Percentiles rank a stretch among this genome's conserved stretches.
Evolutionary conservation across 2,113 vertebrate species (phyloP).

Genomic region (Rhinogobius similis): DNA sequence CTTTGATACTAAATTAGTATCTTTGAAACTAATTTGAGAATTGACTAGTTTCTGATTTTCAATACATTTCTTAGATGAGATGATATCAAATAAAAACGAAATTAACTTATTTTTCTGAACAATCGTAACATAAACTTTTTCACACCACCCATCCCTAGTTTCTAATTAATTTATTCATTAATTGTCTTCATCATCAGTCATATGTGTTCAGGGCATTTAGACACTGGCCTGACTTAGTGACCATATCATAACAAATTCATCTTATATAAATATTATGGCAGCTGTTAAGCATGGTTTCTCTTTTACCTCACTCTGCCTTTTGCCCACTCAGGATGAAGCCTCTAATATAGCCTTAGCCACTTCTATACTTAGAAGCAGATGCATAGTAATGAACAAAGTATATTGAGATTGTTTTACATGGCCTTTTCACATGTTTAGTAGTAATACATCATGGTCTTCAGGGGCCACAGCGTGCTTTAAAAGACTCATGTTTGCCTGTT

Average conservation of each 20-base stretch:
- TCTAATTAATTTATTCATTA: too few species aligned
- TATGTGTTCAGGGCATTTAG: neutral
- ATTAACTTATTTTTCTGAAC: too few species aligned
- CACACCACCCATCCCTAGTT: too few species aligned
- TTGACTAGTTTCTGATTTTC: too few species aligned
- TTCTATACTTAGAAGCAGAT: neutral
- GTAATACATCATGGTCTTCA: too few species aligned
- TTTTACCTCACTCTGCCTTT: neutral
- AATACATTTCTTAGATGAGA: too few species aligned
- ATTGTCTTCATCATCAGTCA: neutral
- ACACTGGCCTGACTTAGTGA: neutral
- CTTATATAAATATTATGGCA: neutral
- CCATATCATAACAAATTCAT: neutral
- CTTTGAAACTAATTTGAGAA: too few species aligned
- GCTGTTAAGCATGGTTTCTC: neutral
- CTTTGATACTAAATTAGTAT: too few species aligned
- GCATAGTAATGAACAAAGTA: neutral
- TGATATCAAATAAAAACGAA: too few species aligned
- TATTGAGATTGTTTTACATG: neutral
- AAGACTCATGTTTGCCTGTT: too few species aligned
- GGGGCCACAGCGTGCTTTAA: too few species aligned
- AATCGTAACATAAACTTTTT: too few species aligned
- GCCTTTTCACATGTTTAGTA: neutral
- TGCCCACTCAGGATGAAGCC: neutral
- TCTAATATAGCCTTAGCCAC: neutral